Evolutionary conservation across 2,113 vertebrate genomes (phyloP).

Genomic region (Syngnathus floridae): DNA sequence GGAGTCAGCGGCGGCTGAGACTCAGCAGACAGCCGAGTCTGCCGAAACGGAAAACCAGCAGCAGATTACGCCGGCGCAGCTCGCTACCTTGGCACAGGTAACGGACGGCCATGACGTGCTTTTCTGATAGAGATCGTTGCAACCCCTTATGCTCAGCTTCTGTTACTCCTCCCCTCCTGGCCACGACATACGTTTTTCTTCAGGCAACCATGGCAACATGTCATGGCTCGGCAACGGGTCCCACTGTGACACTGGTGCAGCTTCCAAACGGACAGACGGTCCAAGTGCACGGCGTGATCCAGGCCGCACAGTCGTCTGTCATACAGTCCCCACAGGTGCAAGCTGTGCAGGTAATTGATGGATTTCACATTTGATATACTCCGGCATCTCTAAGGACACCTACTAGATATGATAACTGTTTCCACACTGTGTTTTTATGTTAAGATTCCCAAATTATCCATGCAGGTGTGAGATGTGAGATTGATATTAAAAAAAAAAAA

Average conservation of each 20-base stretch:
- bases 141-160: not conserved
- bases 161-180: not conserved
- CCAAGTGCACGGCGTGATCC: slow-evolving; percentile 97
- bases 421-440: not conserved
- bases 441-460: not conserved
- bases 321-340: slow-evolving; percentile 98
- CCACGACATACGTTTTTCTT: not conserved
- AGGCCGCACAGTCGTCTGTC: slow-evolving; percentile 94
- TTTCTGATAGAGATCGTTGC: not conserved
- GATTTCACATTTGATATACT: not conserved
- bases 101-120: not conserved
- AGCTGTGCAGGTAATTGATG: slow-evolving; percentile 84
- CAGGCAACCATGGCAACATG: slow-evolving; percentile 88
- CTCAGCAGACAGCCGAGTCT: slow-evolving; percentile 92
- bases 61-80: slow-evolving; percentile 95
- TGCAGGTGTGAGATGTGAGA: slow-evolving; percentile 8
- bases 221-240: slow-evolving; percentile 81
- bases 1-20: slow-evolving; percentile 94
- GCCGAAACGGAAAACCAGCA: slow-evolving; percentile 80
- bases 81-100: slow-evolving; percentile 50
- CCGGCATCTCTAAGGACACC: not conserved
- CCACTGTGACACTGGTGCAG: slow-evolving; percentile 94
- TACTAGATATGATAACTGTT: not conserved
- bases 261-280: slow-evolving; percentile 96
- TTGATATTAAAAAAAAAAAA: slow-evolving; percentile 19